Evolutionary conservation across 2,888 invertebrate species (phyloP).

Genomic region (Carabus problematicus): DNA sequence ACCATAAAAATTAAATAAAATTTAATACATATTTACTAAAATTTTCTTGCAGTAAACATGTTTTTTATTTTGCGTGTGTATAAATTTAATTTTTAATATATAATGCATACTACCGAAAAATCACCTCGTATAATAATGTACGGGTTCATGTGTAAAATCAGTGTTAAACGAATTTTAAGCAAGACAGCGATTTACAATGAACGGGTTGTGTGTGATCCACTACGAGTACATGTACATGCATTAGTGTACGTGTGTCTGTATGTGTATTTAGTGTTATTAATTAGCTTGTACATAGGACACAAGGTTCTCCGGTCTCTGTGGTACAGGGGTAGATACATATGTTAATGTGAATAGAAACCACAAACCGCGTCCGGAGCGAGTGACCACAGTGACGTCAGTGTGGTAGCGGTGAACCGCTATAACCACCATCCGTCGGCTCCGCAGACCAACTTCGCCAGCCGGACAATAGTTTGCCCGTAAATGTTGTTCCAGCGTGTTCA

Average conservation of each 20-base stretch:
- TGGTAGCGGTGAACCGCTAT: constrained; percentile 52
- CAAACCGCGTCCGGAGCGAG: constrained; percentile 48
- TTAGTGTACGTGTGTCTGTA: constrained; percentile 44
- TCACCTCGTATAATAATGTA: no score
- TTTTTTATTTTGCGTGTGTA: no score
- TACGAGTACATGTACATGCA: constrained; percentile 45
- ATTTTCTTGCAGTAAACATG: no score
- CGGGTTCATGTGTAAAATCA: no score
- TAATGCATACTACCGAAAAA: no score
- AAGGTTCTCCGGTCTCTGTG: constrained; percentile 7
- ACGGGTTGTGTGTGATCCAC: constrained; percentile 37
- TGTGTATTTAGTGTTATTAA: constrained; percentile 38
- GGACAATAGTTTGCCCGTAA: constrained; percentile 17
- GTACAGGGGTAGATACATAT: constrained; percentile 51
- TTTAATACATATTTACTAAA: no score
- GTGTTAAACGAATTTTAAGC: no score
- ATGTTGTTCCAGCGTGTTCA: constrained; percentile 15
- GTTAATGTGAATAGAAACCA: constrained; percentile 54
- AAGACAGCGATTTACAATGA: no score
- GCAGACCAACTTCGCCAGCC: constrained; percentile 13
- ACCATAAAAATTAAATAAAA: no score
- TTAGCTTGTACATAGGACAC: constrained; percentile 31
- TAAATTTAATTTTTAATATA: no score
- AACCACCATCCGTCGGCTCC: constrained; percentile 26
- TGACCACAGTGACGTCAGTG: constrained; percentile 54